Evolutionary conservation across 2,113 vertebrate species (phyloP).

Genomic region (Brachypteracias leptosomus): DNA sequence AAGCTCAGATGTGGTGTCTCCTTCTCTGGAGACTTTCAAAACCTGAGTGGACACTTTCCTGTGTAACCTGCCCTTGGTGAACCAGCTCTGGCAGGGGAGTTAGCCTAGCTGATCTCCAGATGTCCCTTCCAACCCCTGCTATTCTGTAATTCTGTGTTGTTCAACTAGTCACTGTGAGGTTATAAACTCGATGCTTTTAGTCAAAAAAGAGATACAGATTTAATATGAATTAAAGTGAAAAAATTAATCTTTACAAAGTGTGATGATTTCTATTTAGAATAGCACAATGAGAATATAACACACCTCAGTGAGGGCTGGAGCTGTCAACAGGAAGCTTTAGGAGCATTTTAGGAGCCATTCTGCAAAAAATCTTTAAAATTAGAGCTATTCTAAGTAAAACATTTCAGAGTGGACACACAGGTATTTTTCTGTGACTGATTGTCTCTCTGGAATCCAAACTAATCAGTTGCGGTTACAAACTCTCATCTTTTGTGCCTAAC

Average conservation of each 20-base stretch:
- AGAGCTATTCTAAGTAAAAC: neutral
- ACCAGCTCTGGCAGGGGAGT: too few species aligned
- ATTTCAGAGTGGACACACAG: neutral
- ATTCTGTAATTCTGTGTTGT: too few species aligned
- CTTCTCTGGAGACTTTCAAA: too few species aligned
- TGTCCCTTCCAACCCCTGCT: too few species aligned
- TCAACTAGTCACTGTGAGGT: neutral
- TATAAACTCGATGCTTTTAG: neutral
- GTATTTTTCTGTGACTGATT: neutral
- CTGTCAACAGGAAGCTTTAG: neutral
- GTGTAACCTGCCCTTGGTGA: too few species aligned
- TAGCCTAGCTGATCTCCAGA: too few species aligned
- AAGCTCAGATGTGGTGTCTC: neutral
- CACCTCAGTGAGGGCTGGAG: neutral
- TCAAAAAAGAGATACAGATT: neutral
- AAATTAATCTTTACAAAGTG: neutral
- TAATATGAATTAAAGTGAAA: neutral
- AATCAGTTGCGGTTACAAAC: neutral
- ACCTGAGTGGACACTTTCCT: too few species aligned
- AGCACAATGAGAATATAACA: neutral
- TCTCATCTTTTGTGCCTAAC: neutral
- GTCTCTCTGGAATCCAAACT: neutral
- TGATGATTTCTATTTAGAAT: neutral
- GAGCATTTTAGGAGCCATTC: neutral
- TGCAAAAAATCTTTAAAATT: neutral